phyloP scores from a whole-genome alignment of 2,888 invertebrate species.

The Cheiracanthium punctorium region DNA sequence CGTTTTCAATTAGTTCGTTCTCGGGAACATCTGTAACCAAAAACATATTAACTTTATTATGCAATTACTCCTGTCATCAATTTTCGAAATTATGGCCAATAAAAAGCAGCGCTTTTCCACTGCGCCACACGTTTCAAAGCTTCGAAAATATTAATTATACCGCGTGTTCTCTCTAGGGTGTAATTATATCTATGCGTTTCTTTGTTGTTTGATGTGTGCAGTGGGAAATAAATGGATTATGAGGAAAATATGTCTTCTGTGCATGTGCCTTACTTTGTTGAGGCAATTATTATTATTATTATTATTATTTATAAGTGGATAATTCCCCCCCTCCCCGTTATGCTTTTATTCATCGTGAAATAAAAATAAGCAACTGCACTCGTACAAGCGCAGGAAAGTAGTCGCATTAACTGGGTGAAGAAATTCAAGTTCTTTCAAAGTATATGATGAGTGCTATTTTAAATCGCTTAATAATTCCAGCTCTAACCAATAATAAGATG shows the following conservation, averaged over 20 bases:
- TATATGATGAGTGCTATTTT: too few relatives aligned
- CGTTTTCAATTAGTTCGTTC: not conserved
- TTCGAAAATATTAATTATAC: constrained; percentile 1
- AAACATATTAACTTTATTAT: not conserved
- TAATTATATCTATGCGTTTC: not conserved
- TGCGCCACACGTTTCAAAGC: not conserved
- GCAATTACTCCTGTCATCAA: not conserved
- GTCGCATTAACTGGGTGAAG: too few relatives aligned
- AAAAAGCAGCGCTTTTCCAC: not conserved
- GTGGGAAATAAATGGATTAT: not conserved
- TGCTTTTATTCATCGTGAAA: too few relatives aligned
- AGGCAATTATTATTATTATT: too few relatives aligned
- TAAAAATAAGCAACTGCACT: too few relatives aligned
- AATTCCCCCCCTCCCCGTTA: too few relatives aligned
- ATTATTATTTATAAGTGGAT: too few relatives aligned
- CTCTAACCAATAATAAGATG: too few relatives aligned
- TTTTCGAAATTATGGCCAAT: not conserved
- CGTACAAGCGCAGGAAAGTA: too few relatives aligned
- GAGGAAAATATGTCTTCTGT: not conserved
- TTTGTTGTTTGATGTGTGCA: not conserved
- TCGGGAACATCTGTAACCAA: not conserved
- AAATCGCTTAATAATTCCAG: too few relatives aligned
- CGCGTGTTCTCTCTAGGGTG: not conserved
- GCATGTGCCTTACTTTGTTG: too few relatives aligned
- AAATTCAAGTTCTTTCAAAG: too few relatives aligned